Conservation (phyloP, 2,888 invertebrate genomes). For the Beris chalybata region DNA sequence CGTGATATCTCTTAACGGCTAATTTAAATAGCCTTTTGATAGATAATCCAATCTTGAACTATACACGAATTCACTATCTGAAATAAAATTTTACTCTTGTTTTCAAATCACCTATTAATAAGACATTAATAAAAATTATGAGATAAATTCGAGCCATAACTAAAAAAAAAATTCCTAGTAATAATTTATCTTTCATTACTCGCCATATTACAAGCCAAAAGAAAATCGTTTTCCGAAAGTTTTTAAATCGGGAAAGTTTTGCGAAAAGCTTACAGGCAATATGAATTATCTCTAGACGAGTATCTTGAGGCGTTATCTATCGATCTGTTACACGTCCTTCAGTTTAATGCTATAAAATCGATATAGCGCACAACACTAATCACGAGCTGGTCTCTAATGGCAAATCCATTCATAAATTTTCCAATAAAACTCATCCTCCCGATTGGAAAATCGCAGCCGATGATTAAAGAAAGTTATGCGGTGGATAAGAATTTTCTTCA, state of each 20-base stretch:
- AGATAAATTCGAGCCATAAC: background rate
- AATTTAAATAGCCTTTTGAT: too few relatives aligned
- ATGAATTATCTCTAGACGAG: constrained; percentile 18
- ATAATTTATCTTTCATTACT: constrained; percentile 27
- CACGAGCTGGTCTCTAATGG: constrained; percentile 26
- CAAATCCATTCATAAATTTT: constrained; percentile 30
- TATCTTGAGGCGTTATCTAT: too few relatives aligned
- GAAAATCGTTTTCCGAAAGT: constrained; percentile 28
- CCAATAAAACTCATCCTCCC: constrained; percentile 16
- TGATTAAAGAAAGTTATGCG: constrained; percentile 12
- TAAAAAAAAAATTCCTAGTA: constrained; percentile 10
- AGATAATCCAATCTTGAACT: too few relatives aligned
- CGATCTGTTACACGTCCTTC: too few relatives aligned
- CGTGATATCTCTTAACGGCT: too few relatives aligned
- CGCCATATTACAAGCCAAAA: constrained; percentile 13
- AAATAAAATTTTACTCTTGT: too few relatives aligned
- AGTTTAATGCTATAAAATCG: background rate
- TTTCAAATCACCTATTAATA: too few relatives aligned
- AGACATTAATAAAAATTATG: too few relatives aligned
- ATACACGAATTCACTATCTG: too few relatives aligned
- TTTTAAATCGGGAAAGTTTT: constrained; percentile 28
- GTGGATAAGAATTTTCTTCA: too few relatives aligned
- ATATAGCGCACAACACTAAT: constrained; percentile 24
- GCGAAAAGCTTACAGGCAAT: constrained; percentile 13
- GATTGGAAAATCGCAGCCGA: constrained; percentile 20